These are phyloP conservation scores for Meteorus sp. DNA, from an alignment of 1,140 invertebrate species.

Conservation along the genomic window DNA sequence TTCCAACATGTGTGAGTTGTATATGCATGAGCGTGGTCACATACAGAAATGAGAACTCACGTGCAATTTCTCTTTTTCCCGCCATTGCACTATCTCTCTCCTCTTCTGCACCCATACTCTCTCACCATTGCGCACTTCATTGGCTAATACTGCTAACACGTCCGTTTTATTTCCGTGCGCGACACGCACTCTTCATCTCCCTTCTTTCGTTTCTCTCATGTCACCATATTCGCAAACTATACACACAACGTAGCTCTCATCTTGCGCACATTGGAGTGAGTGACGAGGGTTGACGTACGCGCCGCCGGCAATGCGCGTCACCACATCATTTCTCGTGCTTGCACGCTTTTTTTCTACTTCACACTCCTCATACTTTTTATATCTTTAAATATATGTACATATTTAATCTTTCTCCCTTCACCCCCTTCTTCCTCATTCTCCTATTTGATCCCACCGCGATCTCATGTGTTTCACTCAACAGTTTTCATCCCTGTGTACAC, in stretches of 20 bases:
- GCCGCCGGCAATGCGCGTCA: background rate
- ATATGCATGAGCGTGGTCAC: background rate
- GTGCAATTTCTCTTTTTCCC: slow-evolving; percentile 4
- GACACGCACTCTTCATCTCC: slow-evolving; percentile 17
- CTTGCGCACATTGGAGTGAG: slow-evolving; percentile 1
- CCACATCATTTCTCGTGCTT: slow-evolving; percentile 1
- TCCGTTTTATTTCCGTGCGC: background rate
- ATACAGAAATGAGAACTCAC: slow-evolving; percentile 7
- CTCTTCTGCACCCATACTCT: background rate
- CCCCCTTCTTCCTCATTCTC: too few species aligned
- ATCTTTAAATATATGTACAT: too few species aligned
- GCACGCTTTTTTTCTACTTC: background rate
- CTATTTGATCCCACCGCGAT: too few species aligned
- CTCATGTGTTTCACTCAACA: too few species aligned
- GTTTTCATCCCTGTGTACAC: too few species aligned
- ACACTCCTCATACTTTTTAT: too few species aligned
- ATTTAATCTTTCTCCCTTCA: too few species aligned
- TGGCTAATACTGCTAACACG: slow-evolving; percentile 2
- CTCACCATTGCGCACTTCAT: slow-evolving; percentile 16
- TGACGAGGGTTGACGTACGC: slow-evolving; percentile 12
- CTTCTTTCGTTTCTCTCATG: background rate
- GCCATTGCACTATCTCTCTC: slow-evolving; percentile 4
- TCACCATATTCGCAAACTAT: too few species aligned
- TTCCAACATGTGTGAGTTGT: background rate
- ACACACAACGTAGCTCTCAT: slow-evolving; percentile 5